A percentile compares a stretch with the other conserved stretches of the same genome.
phyloP scores from a whole-genome alignment of 1,140 invertebrate genomes.

The Contarinia nasturtii region DNA sequence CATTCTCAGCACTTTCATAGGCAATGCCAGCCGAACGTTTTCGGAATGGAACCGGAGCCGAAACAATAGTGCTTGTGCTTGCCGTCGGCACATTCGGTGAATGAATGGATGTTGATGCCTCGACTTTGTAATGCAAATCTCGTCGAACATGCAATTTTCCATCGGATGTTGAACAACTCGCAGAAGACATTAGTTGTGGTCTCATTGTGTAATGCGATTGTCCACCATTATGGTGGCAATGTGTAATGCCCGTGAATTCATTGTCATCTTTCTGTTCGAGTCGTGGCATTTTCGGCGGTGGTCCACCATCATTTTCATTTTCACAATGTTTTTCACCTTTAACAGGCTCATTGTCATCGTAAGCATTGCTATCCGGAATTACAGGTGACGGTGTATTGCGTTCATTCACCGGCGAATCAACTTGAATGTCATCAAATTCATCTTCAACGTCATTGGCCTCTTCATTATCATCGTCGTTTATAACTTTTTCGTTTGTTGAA shows the following conservation, averaged over 20 bases:
- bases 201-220: constrained; percentile 45
- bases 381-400: constrained; percentile 25
- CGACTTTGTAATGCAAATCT: constrained; percentile 38
- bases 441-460: constrained; percentile 25
- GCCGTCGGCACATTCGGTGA: neutral
- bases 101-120: neutral
- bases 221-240: constrained; percentile 39
- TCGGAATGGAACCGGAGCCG: neutral
- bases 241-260: constrained; percentile 30
- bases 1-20: too few species aligned
- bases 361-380: constrained; percentile 7
- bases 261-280: constrained; percentile 1
- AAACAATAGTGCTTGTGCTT: neutral
- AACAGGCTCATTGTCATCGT: constrained; percentile 9
- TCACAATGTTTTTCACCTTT: constrained; percentile 16
- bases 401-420: constrained; percentile 34
- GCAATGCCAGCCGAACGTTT: too few species aligned
- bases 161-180: constrained; percentile 8
- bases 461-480: constrained; percentile 33
- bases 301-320: constrained; percentile 19
- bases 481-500: constrained; percentile 25
- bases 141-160: constrained; percentile 43
- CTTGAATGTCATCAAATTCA: constrained; percentile 2
- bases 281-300: constrained; percentile 5
- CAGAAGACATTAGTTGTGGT: constrained; percentile 21